Percentiles rank a stretch among this genome's conserved stretches.
Evolutionary conservation across 2,888 invertebrate species (phyloP).

Genomic region (Ischnus inquisitorius): DNA sequence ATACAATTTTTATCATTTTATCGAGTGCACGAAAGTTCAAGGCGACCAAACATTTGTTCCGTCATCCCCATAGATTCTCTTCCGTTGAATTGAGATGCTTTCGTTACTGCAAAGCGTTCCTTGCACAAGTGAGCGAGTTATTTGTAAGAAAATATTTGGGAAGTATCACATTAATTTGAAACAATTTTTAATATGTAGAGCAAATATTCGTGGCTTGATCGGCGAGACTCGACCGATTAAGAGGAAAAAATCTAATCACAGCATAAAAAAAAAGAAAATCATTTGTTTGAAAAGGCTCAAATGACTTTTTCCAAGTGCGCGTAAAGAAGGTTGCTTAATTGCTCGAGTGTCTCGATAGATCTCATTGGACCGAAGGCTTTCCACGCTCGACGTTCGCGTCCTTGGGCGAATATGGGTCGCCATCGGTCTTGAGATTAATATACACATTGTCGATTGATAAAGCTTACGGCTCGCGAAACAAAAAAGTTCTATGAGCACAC

Average conservation of each 20-base stretch:
- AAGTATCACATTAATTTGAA: no score
- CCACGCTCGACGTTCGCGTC: neutral
- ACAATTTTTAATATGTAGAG: neutral
- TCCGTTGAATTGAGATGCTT: neutral
- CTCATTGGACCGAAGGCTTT: conserved; percentile 50
- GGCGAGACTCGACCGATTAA: neutral
- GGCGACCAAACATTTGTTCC: neutral
- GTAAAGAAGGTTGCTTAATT: conserved; percentile 28
- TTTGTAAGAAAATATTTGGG: no score
- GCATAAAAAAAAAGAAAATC: neutral
- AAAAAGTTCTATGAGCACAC: neutral
- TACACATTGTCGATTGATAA: conserved; percentile 13
- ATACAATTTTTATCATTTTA: conserved; percentile 6
- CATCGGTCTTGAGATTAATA: conserved; percentile 9
- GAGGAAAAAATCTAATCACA: neutral
- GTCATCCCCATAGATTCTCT: neutral
- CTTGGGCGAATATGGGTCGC: conserved; percentile 19
- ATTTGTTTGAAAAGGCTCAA: neutral
- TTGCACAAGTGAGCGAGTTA: no score
- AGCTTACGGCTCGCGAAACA: neutral
- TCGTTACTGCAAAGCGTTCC: neutral
- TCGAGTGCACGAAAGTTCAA: conserved; percentile 12
- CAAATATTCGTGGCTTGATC: neutral
- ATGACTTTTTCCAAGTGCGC: neutral
- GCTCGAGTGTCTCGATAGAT: conserved; percentile 8